phyloP scores from a whole-genome alignment of 30 jellyfish, hydroid and myxozoan species.

The Catostylus mosaicus region DNA sequence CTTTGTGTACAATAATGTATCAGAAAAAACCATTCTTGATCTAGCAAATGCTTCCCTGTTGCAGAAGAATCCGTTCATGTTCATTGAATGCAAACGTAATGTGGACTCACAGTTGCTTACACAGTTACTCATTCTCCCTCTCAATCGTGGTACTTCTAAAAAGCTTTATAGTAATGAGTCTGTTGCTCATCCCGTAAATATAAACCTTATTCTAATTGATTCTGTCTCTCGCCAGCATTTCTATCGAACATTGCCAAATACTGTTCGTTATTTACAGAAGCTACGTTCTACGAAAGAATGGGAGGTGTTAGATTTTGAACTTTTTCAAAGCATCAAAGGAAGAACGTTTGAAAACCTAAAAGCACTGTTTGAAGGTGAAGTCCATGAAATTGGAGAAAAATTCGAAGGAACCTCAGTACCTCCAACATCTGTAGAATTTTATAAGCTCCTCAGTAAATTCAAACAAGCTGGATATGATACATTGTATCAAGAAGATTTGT shows the following conservation, averaged over 20 bases:
- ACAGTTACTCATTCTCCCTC: slow-evolving; percentile 50
- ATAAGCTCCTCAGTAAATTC: slow-evolving; percentile 27
- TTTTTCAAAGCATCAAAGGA: slow-evolving; percentile 64
- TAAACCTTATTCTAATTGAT: slow-evolving; percentile 69
- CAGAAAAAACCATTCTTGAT: not conserved
- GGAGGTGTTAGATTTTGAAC: slow-evolving; percentile 71
- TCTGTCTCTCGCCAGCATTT: slow-evolving; percentile 85
- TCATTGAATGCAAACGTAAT: slow-evolving; percentile 42
- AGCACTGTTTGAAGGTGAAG: slow-evolving; percentile 74
- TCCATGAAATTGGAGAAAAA: slow-evolving; percentile 18
- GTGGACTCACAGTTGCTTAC: not conserved
- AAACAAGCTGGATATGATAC: slow-evolving; percentile 51
- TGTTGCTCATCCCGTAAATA: slow-evolving; percentile 14
- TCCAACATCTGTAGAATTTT: slow-evolving; percentile 46
- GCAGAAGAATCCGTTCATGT: slow-evolving; percentile 46
- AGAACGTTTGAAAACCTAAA: slow-evolving; percentile 71
- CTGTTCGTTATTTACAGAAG: slow-evolving; percentile 45
- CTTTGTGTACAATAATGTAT: not conserved
- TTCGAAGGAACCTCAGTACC: slow-evolving; percentile 60
- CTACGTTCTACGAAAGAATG: slow-evolving; percentile 1
- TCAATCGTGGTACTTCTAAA: not conserved
- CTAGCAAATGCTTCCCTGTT: slow-evolving; percentile 15
- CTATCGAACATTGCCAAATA: slow-evolving; percentile 67
- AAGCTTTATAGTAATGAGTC: too few species aligned
- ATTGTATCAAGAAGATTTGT: slow-evolving; percentile 81